Evolutionary conservation across 2,113 vertebrate species (phyloP).

Genomic region (Prietella phreatophila): DNA sequence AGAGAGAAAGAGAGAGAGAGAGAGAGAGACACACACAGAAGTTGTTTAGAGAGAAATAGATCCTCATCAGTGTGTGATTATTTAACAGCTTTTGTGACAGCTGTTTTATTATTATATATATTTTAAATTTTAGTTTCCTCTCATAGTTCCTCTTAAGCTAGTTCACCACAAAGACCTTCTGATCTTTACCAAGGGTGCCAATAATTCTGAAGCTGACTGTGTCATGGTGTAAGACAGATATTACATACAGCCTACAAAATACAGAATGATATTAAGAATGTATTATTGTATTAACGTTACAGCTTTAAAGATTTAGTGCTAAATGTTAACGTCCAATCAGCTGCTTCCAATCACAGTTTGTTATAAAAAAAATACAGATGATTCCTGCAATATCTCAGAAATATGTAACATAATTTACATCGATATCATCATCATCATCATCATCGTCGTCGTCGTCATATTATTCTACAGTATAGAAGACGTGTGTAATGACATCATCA

Average conservation of each 20-base stretch:
- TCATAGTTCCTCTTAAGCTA: neutral
- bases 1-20: neutral
- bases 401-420: neutral
- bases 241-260: neutral
- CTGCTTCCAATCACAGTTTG: neutral
- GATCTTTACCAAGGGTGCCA: neutral
- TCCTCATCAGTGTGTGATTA: constrained; percentile 47
- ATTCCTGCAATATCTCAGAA: neutral
- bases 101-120: neutral
- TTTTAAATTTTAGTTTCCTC: neutral
- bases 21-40: neutral
- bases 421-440: neutral
- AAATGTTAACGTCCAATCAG: neutral
- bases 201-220: neutral
- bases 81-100: constrained; percentile 18
- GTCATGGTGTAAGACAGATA: neutral
- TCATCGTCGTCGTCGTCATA: neutral
- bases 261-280: neutral
- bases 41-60: neutral
- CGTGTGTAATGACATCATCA: neutral
- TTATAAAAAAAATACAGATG: neutral
- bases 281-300: neutral
- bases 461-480: neutral
- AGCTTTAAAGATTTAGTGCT: neutral
- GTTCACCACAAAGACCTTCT: neutral